phyloP scores from a whole-genome alignment of 2,113 vertebrate species.

The Sialia sialis region DNA sequence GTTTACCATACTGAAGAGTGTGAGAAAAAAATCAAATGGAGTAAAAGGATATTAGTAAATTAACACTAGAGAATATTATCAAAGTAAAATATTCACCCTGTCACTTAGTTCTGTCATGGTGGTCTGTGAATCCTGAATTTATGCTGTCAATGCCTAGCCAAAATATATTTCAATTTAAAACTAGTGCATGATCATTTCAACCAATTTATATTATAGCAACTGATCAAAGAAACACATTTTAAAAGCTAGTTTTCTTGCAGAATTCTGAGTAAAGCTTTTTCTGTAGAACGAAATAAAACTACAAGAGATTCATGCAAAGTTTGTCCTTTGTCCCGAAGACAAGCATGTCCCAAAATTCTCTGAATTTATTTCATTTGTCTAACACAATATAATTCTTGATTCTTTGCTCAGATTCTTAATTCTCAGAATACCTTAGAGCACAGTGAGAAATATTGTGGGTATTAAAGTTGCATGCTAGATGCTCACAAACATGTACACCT shows the following conservation, averaged over 20 bases:
- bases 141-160: not conserved
- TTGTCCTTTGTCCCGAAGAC: not conserved
- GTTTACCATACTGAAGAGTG: conserved; percentile 63
- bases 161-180: not conserved
- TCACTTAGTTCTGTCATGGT: not conserved
- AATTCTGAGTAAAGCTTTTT: not conserved
- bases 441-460: not conserved
- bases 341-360: not conserved
- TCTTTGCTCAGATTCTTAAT: not conserved
- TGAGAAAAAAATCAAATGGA: conserved; percentile 26
- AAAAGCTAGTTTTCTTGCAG: not conserved
- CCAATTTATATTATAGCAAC: not conserved
- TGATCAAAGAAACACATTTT: not conserved
- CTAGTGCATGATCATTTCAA: not conserved
- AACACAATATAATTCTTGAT: not conserved
- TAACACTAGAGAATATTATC: not conserved
- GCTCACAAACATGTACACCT: not conserved
- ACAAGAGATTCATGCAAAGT: not conserved
- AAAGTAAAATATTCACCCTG: not conserved
- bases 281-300: not conserved
- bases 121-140: not conserved
- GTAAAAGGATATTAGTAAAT: conserved; percentile 31
- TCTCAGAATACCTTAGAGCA: not conserved
- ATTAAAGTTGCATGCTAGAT: not conserved
- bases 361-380: not conserved